Evolutionary conservation across 2,888 invertebrate genomes (phyloP).

Genomic region (Panopea generosa): DNA sequence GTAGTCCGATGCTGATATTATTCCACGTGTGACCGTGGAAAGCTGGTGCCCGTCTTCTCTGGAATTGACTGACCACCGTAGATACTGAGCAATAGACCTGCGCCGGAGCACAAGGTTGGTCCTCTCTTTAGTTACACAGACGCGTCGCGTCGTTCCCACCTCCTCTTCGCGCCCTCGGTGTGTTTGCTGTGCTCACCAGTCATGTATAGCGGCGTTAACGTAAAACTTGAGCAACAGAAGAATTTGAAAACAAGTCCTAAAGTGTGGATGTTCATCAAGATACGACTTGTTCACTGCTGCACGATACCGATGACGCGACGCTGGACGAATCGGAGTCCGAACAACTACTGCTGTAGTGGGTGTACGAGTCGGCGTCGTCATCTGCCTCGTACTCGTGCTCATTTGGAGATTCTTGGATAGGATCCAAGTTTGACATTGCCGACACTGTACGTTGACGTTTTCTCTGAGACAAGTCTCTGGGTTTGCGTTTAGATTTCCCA

Average conservation of each 20-base stretch:
- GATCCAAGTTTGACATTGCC: conserved; percentile 80
- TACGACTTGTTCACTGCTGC: conserved; percentile 39
- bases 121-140: too few relatives aligned
- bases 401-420: conserved; percentile 81
- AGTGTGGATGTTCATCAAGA: conserved; percentile 45
- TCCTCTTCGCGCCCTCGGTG: neutral
- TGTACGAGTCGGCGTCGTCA: conserved; percentile 72
- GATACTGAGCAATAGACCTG: too few relatives aligned
- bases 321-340: conserved; percentile 61
- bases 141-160: too few relatives aligned
- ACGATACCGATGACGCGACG: conserved; percentile 53
- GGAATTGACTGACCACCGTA: too few relatives aligned
- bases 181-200: neutral
- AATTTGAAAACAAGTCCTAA: conserved; percentile 2
- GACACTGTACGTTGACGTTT: conserved; percentile 81
- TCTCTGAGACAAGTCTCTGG: conserved; percentile 72
- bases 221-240: conserved; percentile 40
- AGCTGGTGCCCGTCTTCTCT: too few relatives aligned
- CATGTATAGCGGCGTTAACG: conserved; percentile 11
- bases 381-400: conserved; percentile 77
- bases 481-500: conserved; percentile 75
- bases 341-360: conserved; percentile 72
- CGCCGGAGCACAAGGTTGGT: too few relatives aligned
- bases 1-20: too few relatives aligned
- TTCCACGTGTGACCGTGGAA: too few relatives aligned